Base-by-base conservation (phyloP, 2,888 invertebrate genomes). In the Stegana nigrithorax region DNA sequence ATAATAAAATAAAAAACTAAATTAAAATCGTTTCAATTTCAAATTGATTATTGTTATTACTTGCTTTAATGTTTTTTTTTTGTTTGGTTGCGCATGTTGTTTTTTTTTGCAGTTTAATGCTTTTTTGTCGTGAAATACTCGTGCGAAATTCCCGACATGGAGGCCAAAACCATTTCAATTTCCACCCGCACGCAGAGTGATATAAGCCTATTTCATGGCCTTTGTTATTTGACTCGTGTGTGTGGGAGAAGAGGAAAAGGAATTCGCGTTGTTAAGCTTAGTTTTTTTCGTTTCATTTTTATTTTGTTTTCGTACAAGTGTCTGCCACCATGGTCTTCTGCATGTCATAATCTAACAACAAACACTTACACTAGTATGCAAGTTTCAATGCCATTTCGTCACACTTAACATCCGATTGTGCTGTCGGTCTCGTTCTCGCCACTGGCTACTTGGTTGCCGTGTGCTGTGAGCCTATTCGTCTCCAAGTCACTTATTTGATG, bases 11-110 rank as follows among this genome's bases (percentile, higher is more conserved):
- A 59, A 69, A 73, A 70, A 70, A 68, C 66, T 64, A 65, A 69
- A 68, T 71, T 71, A 73, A 74, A 73, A 68, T 68, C 75, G 79
- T 75, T 75, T 75, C 75, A 77, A 75, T 75, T 75, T 75, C 75
- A 79, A 75, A 75, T 79, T 75, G 73, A 77, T 75, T 69, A 58
- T 64, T 69, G 60, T 69, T 69, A 64, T 69, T 67, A 59, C 67
- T 42, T 64, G 32, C 62, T 66, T 68, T 65, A 73, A 68, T 70
- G 78, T 72, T 58, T 59, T 67, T 67, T 47, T 61, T 56, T n/a
- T n/a, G 53, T 69, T 65, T 59, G 66, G 60, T 53, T 76, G 26
- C 17, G 23, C n/a, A 7, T 26, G 55, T 66, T 67, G 62, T 69
- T 70, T 61, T 60, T 67, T 59, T 62, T 72, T 23, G 74, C 65